phyloP scores from a whole-genome alignment of 2,113 vertebrate genomes.

The Cephalopholis sonnerati region DNA sequence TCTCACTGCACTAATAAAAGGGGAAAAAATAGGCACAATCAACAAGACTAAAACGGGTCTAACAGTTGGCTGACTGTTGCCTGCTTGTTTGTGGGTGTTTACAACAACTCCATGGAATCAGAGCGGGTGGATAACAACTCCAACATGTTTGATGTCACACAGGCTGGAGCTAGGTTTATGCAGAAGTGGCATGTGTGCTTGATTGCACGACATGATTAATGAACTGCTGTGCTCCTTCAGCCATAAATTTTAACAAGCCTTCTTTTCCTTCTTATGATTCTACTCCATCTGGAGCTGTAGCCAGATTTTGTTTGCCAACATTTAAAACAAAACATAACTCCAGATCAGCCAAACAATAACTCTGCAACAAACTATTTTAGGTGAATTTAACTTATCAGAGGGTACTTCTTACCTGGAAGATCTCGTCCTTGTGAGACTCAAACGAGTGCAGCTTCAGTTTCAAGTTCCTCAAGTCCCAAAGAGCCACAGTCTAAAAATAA shows the following conservation, averaged over 20 bases:
- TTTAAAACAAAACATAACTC: not conserved
- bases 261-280: not conserved
- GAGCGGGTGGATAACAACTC: not conserved
- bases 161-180: not conserved
- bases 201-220: not conserved
- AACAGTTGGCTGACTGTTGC: not conserved
- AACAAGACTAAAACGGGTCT: not conserved
- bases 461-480: slow-evolving; percentile 97
- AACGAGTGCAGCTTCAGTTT: slow-evolving; percentile 99
- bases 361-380: not conserved
- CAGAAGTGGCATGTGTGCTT: not conserved
- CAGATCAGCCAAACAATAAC: not conserved
- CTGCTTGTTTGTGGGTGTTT: not conserved
- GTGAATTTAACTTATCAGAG: not conserved
- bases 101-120: not conserved
- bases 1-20: too few species aligned
- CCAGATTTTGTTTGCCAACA: not conserved
- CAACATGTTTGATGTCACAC: not conserved
- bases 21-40: not conserved
- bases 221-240: too few species aligned
- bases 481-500: slow-evolving; percentile 91
- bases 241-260: not conserved
- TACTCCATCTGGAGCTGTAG: not conserved
- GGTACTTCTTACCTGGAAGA: slow-evolving; percentile 92
- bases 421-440: slow-evolving; percentile 99